phyloP scores from a whole-genome alignment of 2,797 vertebrate genomes.

The Falco naumanni region DNA sequence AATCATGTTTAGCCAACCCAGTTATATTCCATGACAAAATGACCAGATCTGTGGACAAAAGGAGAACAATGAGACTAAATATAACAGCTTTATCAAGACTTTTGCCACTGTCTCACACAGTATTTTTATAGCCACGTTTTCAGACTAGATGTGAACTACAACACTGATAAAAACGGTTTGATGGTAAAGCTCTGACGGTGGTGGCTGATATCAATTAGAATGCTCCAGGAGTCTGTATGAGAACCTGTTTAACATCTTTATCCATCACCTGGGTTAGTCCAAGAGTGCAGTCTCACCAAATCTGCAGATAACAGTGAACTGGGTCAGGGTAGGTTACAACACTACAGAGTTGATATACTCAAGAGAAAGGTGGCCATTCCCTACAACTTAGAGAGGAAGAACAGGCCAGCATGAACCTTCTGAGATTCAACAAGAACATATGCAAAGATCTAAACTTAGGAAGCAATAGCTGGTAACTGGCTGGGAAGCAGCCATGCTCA shows the following conservation, averaged over 20 bases:
- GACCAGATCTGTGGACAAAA: not conserved
- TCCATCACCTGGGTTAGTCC: not conserved
- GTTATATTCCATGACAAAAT: not conserved
- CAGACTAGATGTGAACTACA: not conserved
- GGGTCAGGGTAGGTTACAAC: accelerated
- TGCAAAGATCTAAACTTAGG: not conserved
- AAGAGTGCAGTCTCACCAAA: not conserved
- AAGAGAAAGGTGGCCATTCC: not conserved
- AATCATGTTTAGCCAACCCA: not conserved
- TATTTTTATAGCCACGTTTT: not conserved
- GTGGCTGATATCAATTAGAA: not conserved
- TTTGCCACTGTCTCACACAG: not conserved
- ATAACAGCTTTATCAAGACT: not conserved
- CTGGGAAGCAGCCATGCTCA: not conserved
- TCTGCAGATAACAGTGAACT: not conserved
- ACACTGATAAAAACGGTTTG: not conserved
- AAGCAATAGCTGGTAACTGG: not conserved
- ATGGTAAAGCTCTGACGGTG: not conserved
- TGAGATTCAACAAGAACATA: not conserved
- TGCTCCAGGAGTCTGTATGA: not conserved
- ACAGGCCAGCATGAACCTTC: not conserved
- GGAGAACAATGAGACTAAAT: not conserved
- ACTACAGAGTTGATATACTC: not conserved
- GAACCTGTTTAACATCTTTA: not conserved
- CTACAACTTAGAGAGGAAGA: not conserved